Evolutionary conservation across 37 sponge, comb jelly and placozoan species (phyloP).

Genomic region (Haliclona indistincta): DNA sequence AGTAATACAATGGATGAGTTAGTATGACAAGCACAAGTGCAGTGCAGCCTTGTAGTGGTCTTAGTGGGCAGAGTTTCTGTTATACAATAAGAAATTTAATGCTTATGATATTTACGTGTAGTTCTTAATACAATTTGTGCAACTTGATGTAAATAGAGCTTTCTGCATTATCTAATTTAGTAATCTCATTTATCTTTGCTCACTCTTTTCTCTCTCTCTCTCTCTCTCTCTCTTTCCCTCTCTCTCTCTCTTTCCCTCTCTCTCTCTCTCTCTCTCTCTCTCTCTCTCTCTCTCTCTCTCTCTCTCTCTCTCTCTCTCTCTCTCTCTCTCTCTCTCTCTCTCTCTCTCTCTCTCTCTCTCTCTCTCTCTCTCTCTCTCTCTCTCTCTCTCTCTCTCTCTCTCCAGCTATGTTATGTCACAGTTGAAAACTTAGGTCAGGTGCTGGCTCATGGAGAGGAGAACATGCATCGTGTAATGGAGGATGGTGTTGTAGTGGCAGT

Average conservation of each 20-base stretch:
- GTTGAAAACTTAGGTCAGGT: slow-evolving; percentile 51
- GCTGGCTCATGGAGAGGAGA: slow-evolving; percentile 71
- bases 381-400: neutral
- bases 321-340: neutral
- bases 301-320: neutral
- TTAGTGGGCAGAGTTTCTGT: no score
- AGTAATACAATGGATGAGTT: neutral
- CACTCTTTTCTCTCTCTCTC: neutral
- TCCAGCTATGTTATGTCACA: slow-evolving; percentile 31
- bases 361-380: neutral
- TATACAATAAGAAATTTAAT: no score
- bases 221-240: neutral
- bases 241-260: neutral
- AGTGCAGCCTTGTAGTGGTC: neutral
- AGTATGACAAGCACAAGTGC: neutral
- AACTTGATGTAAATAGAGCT: no score
- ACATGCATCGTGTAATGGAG: slow-evolving; percentile 52
- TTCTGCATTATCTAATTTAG: neutral
- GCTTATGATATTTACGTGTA: no score
- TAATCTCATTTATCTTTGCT: no score
- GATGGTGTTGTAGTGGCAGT: slow-evolving; percentile 48
- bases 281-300: neutral
- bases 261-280: neutral
- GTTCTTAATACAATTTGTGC: no score
- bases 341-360: neutral